A percentile compares a stretch with the other conserved stretches of the same genome.
phyloP scores from a whole-genome alignment of 2,888 invertebrate genomes.

The Caenorhabditis sp. region DNA sequence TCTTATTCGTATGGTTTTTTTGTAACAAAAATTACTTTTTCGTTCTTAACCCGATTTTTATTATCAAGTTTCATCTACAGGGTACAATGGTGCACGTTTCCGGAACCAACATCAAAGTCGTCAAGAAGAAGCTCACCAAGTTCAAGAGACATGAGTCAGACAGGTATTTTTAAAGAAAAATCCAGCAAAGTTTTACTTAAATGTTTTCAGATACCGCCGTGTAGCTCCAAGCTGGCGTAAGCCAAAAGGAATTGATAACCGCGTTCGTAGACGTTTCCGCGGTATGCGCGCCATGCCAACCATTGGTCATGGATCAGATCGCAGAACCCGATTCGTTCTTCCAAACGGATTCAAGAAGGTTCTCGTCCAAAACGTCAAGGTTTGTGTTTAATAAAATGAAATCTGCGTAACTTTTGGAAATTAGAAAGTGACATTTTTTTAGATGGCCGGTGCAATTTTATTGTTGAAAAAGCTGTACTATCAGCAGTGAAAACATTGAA shows the following conservation, averaged over 20 bases:
- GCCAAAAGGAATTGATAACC: constrained; percentile 99
- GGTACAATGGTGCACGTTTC: constrained; percentile 69
- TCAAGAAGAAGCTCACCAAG: constrained; percentile 97
- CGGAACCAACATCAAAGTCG: constrained; percentile 83
- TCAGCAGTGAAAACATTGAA: too few species aligned
- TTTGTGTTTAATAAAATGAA: too few species aligned
- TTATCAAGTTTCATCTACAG: constrained; percentile 16
- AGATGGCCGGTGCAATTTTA: too few species aligned
- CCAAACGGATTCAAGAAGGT: constrained; percentile 98
- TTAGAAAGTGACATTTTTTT: too few species aligned
- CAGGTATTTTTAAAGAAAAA: constrained; percentile 78
- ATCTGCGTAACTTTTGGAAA: too few species aligned
- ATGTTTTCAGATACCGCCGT: constrained; percentile 59
- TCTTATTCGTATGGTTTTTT: background rate
- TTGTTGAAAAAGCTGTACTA: too few species aligned
- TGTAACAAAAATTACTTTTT: background rate
- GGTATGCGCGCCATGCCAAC: constrained; percentile 98
- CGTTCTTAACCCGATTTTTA: too few species aligned
- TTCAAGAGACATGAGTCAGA: constrained; percentile 98
- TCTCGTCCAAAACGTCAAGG: constrained; percentile 84
- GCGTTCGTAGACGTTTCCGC: constrained; percentile 98
- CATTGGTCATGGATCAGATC: constrained; percentile 96
- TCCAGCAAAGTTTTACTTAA: constrained; percentile 82
- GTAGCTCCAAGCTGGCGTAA: constrained; percentile 85
- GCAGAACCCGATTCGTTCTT: constrained; percentile 92